Evolutionary conservation across 2,113 vertebrate genomes (phyloP).

Genomic region (Hemibagrus wyckioides): DNA sequence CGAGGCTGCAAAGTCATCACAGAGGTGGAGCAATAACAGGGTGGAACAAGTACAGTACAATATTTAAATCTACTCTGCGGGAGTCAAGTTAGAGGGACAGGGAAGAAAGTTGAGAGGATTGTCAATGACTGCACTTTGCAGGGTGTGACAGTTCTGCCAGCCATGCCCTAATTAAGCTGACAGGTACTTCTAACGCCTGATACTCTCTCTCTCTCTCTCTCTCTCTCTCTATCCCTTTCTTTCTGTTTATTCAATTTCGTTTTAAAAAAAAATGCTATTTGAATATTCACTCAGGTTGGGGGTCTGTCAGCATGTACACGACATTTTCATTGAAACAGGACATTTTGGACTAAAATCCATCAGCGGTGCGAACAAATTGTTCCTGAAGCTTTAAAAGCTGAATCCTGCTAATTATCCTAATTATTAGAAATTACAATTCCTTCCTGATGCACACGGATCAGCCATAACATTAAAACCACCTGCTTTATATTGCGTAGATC

Average conservation of each 20-base stretch:
- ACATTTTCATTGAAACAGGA: neutral
- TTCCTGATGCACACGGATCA: no score
- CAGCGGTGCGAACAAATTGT: neutral
- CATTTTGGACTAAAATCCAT: neutral
- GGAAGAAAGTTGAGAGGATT: slow-evolving; percentile 7
- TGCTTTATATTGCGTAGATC: no score
- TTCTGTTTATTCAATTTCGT: slow-evolving; percentile 1
- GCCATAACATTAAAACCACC: no score
- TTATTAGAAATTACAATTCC: no score
- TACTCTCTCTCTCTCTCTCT: neutral
- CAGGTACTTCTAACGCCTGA: slow-evolving; percentile 15
- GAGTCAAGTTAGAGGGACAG: neutral
- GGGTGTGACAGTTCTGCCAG: slow-evolving; percentile 10
- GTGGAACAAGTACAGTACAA: neutral
- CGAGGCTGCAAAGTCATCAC: neutral
- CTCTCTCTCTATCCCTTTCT: neutral
- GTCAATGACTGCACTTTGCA: slow-evolving; percentile 31
- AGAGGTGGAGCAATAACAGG: no score
- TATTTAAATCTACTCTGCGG: slow-evolving; percentile 29
- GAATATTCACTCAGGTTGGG: neutral
- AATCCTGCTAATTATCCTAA: neutral
- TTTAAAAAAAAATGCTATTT: neutral
- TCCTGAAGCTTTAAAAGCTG: neutral
- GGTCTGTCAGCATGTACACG: neutral
- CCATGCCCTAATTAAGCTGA: slow-evolving; percentile 28